These are phyloP conservation scores for Proterorhinus semilunaris DNA, from an alignment of 2,113 vertebrate species.

Conservation along the genomic window DNA sequence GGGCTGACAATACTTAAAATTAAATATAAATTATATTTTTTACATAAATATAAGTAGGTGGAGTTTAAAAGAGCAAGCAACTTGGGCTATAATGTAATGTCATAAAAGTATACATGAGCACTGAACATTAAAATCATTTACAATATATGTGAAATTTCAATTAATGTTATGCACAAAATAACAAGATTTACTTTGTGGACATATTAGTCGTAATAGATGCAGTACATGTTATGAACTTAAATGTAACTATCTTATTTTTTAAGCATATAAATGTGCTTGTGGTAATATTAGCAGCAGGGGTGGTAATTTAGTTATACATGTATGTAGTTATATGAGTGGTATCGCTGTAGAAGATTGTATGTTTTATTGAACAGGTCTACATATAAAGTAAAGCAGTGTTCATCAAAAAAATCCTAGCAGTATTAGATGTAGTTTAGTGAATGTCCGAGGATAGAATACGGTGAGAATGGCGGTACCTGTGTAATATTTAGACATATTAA, in stretches of 20 bases:
- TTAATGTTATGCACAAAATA: not conserved
- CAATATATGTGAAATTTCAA: not conserved
- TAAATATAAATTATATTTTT: not conserved
- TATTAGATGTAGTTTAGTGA: not conserved
- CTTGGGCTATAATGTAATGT: not conserved
- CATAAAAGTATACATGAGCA: not conserved
- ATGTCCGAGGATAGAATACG: not conserved
- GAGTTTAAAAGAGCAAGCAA: not conserved
- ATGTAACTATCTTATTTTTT: not conserved
- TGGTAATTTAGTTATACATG: not conserved
- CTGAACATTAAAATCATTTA: not conserved
- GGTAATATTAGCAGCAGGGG: not conserved
- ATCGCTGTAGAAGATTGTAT: not conserved
- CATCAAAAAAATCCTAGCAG: not conserved
- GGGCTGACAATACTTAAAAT: not conserved
- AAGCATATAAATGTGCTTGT: not conserved
- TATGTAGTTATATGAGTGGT: not conserved
- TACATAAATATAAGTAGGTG: not conserved
- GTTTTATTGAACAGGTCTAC: not conserved
- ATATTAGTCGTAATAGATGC: not conserved
- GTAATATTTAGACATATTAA: constrained; percentile 31
- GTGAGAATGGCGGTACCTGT: not conserved
- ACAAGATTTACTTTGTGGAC: not conserved
- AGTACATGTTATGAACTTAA: not conserved
- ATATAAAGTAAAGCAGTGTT: not conserved